Evolutionary conservation across 2,113 vertebrate genomes (phyloP), one percentile per base, ranked within the genome.

Genomic region (Emberiza fucata): DNA sequence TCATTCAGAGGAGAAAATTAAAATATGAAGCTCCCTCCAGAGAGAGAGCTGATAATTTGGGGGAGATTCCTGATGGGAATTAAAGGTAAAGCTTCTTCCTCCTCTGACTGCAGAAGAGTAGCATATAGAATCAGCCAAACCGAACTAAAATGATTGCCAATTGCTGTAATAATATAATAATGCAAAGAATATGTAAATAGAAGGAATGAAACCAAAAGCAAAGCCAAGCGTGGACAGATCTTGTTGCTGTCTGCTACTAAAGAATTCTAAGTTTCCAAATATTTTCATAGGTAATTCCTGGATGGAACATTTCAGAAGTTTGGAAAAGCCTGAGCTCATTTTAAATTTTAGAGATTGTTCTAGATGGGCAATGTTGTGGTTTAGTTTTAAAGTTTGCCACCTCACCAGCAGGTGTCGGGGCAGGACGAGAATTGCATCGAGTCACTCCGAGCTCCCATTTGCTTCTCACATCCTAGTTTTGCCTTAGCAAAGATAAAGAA

Each of bases 31-130:
- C 11, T 83, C 23, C 6, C 35, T n/a, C 29, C 29, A 5, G 28
- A 27, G 25, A 27, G 37, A 21, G 15, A 48, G 27, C 35, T 5
- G 40, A 15, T 8, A 21, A 6, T 51, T 57, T 18, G 22, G 33
- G 60, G 42, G 24, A 35, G 27, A 27, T 27, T 31, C 39, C 28
- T 56, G 3, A 8, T 3, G 10, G 22, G 51, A 42, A 97, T 99
- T 81, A 99, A 97, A 99, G 99, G 99, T 98, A 91, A 77, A 96
- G 2, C 59, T 40, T 8, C 15, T 19, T 53, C 17, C 18, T 70
- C 16, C 53, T 71, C 28, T 54, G 28, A 18, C 11, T 63, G 35
- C 5, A 11, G 29, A 47, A 31, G 5, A 40, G 31, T 23, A 53
- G 24, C 53, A 42, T 65, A 45, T 60, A 5, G 12, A 80, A 20